Evolutionary conservation across 2,888 invertebrate species (phyloP), one percentile per base, ranked within the genome.

Genomic region (Acanthopleura granulata): DNA sequence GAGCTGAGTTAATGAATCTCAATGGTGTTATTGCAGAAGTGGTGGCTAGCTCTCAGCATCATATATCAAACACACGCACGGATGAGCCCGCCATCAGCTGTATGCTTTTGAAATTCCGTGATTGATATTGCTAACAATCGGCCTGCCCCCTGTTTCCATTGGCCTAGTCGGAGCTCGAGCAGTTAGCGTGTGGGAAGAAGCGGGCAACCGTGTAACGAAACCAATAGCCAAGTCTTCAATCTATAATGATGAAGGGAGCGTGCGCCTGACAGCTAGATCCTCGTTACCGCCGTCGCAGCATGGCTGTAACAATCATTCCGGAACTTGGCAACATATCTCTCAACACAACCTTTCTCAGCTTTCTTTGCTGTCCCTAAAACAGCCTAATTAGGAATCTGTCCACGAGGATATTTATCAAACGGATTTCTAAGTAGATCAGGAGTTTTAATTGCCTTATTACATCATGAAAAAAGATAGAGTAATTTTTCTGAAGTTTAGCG

Each of bases 11-110:
- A 66, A 66, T 66, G 66, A 66, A 66, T 66, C 66, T 66, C 66
- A 27, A 66, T 66, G 66, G 66, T 27, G 66, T 66, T 22, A 66
- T 66, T 66, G 66, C 66, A 22, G 66, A 66, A 66, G 66, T 25
- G 25, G 66, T 66, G 22, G 66, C 27, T 22, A 27, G 27, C 29
- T 66, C 66, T 16, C 66, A 27, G 27, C 22, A 14, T 66, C 66
- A 66, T 66, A 66, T 66, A 66, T 66, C 66, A 66, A 66, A 66
- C 29, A 66, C 66, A 66, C 66, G 66, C 66, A 27, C 66, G 66
- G 29, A 22, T 66, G 66, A 66, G 18, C 29, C 29, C 66, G 22
- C 25, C 66, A 66, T 66, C 66, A 66, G 66, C 66, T 66, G 66
- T 66, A 66, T 66, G 66, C 25, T 66, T 66, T 66, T 66, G 66